phyloP scores from a whole-genome alignment of 2,113 vertebrate species.

The Chascanopsetta lugubris region DNA sequence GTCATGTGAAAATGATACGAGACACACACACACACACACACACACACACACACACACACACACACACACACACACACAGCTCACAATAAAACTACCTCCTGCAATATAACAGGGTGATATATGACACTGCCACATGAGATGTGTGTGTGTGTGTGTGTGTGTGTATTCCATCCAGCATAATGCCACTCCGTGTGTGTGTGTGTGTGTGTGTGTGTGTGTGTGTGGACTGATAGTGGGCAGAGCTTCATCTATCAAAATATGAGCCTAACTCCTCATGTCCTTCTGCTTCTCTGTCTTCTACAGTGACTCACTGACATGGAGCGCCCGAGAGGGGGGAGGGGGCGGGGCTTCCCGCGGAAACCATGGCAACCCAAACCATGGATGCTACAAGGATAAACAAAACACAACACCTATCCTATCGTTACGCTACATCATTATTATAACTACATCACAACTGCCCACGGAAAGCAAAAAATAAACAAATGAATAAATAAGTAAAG shows the following conservation, averaged over 20 bases:
- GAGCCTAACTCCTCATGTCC: not conserved
- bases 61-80: constrained; percentile 1
- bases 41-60: not conserved
- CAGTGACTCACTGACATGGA: constrained; percentile 43
- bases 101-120: constrained; percentile 61
- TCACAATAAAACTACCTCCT: constrained; percentile 32
- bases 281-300: constrained; percentile 28
- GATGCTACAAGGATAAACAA: constrained; percentile 30
- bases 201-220: constrained; percentile 21
- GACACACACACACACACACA: not conserved
- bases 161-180: constrained; percentile 57
- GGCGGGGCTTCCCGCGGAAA: not conserved
- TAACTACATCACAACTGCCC: constrained; percentile 49
- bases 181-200: constrained; percentile 19
- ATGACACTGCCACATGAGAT: constrained; percentile 37
- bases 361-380: constrained; percentile 33
- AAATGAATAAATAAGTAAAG: constrained; percentile 10
- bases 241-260: constrained; percentile 7
- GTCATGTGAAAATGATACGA: not conserved
- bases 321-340: constrained; percentile 8
- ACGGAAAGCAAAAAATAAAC: constrained; percentile 45
- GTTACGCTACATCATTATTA: constrained; percentile 37
- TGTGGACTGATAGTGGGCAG: constrained; percentile 26
- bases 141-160: constrained; percentile 34
- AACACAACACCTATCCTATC: not conserved